Evolutionary conservation across 2,113 vertebrate species (phyloP).

Genomic region (Anolis carolinensis): DNA sequence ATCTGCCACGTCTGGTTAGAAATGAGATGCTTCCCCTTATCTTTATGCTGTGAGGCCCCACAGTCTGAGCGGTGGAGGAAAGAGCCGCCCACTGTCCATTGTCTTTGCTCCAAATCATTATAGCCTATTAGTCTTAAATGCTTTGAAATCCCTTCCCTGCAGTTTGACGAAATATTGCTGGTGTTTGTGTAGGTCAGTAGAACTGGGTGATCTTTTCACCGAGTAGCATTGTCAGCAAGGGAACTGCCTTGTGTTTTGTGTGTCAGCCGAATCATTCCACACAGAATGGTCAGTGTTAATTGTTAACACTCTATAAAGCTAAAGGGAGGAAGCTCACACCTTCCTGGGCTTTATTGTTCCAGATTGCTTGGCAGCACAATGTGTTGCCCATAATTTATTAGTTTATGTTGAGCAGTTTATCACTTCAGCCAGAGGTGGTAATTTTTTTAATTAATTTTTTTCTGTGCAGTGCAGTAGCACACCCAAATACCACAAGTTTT

Average conservation of each 20-base stretch:
- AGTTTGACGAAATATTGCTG: background rate
- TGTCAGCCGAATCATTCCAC: slow-evolving; percentile 7
- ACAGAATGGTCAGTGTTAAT: slow-evolving; percentile 44
- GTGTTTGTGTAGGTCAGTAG: background rate
- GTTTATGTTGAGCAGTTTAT: slow-evolving; percentile 65
- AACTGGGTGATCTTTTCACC: background rate
- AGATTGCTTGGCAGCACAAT: slow-evolving; percentile 48
- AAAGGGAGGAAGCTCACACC: slow-evolving; percentile 66
- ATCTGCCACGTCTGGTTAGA: background rate
- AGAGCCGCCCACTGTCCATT: background rate
- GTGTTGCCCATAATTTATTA: slow-evolving; percentile 37
- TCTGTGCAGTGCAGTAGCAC: slow-evolving; percentile 52
- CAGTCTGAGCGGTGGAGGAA: background rate
- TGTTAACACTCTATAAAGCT: slow-evolving; percentile 60
- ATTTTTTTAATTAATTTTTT: background rate
- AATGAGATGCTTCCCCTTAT: background rate
- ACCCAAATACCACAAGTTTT: slow-evolving; percentile 14
- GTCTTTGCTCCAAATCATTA: background rate
- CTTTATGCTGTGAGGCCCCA: background rate
- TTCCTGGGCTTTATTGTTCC: slow-evolving; percentile 61
- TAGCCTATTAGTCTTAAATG: background rate
- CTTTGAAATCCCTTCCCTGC: background rate
- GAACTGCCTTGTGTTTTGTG: background rate
- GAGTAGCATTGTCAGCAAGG: background rate
- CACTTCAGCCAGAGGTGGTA: slow-evolving; percentile 50